Base-by-base conservation (phyloP, 2,888 invertebrate genomes). In the Idaea biselata region DNA sequence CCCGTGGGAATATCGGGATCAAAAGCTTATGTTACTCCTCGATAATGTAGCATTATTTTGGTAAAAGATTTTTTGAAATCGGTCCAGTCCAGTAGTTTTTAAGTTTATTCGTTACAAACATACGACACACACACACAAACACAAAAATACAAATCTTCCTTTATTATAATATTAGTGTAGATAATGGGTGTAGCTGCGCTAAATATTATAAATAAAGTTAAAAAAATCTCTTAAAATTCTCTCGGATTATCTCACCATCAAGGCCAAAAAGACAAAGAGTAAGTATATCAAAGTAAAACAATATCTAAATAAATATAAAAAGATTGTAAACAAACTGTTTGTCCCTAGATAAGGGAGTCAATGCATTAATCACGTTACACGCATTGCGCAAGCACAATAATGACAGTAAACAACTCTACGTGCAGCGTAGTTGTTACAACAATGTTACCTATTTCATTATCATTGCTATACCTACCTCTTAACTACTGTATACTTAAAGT, bases 321-420 rank as follows among this genome's bases (percentile, higher is more conserved):
- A 4, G 25, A 60, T 18, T 33, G 62, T 60, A 65, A 65, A 65
- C 65, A 62, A 62, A 60, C 32, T 58, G 61, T 58, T 62, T 55
- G 58, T 54, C 59, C 7, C 61, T 56, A 58, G 68, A 68, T 65
- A 66, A 68, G 64, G 60, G 58, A 63, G 63, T 61, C 62, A 58
- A 62, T 64, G 60, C 59, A 63, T 66, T 68, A 65, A 68, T 66
- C 59, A 63, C 58, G 65, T 66, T 63, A 68, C 58, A 32, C 66
- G 54, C 32, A 55, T 66, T 66, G 59, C 63, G 59, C 60, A 66
- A 61, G 33, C 59, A 62, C 18, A 59, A 60, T 58, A 60, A 62
- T 57, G 16, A 31, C 58, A 18, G 62, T 64, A 64, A 63, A 67
- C 60, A 63, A 60, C 11, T 59, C 58, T 57, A 63, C 18, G 16